phyloP scores from a whole-genome alignment of 2,113 vertebrate genomes.

The Elaphurus davidianus region DNA sequence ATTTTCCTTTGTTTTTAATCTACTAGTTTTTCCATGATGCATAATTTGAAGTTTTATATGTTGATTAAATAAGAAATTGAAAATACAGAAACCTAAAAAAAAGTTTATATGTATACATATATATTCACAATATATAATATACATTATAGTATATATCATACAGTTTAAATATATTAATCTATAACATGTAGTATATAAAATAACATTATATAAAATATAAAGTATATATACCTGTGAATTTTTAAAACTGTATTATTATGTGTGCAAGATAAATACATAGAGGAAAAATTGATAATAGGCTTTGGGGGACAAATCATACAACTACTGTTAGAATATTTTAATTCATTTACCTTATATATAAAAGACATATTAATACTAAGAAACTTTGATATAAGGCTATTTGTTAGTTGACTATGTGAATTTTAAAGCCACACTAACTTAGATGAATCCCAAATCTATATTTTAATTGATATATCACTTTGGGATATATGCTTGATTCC shows the following conservation, averaged over 20 bases:
- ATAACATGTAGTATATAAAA: not conserved
- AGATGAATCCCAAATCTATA: not conserved
- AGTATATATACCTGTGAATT: not conserved
- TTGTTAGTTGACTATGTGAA: not conserved
- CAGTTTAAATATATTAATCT: not conserved
- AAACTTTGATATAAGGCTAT: not conserved
- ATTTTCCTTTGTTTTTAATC: not conserved
- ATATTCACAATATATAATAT: not conserved
- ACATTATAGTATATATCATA: not conserved
- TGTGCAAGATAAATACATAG: not conserved
- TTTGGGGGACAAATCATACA: not conserved
- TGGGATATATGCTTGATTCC: not conserved
- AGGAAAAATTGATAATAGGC: not conserved
- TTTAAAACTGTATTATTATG: not conserved
- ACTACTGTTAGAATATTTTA: not conserved
- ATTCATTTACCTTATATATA: not conserved
- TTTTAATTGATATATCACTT: not conserved
- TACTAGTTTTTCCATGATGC: not conserved
- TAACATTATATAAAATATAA: not conserved
- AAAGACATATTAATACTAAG: not conserved
- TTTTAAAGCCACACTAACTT: not conserved
- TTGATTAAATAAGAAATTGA: not conserved
- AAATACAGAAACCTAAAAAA: not conserved
- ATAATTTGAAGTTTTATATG: not conserved
- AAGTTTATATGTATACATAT: not conserved